A percentile compares a stretch with the other conserved stretches of the same genome.
These are phyloP conservation scores for Trichonephila clavipes DNA, from an alignment of 1,140 invertebrate species.

Conservation along the genomic window DNA sequence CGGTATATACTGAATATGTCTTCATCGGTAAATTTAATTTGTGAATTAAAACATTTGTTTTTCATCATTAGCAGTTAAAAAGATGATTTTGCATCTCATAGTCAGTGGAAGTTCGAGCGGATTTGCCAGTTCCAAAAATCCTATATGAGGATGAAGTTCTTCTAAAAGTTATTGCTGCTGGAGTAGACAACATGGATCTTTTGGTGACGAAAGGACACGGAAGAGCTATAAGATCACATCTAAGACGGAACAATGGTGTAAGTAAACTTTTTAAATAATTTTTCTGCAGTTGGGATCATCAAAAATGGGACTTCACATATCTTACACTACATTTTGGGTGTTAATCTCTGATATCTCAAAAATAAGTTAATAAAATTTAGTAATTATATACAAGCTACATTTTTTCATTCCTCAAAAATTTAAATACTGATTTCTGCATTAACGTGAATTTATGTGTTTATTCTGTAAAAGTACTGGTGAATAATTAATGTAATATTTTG, in stretches of 20 bases:
- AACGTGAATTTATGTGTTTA: too few relatives aligned
- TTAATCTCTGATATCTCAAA: too few relatives aligned
- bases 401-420: too few relatives aligned
- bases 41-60: not conserved
- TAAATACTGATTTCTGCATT: too few relatives aligned
- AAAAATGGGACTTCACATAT: too few relatives aligned
- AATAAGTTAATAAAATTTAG: too few relatives aligned
- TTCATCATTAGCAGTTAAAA: not conserved
- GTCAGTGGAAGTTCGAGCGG: conserved; percentile 44
- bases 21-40: not conserved
- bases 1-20: too few relatives aligned
- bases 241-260: conserved; percentile 28
- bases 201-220: conserved; percentile 86
- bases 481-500: too few relatives aligned
- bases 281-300: too few relatives aligned
- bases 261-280: not conserved
- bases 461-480: too few relatives aligned
- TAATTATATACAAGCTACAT: too few relatives aligned
- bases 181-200: conserved; percentile 85
- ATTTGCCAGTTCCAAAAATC: conserved; percentile 55
- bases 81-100: conserved; percentile 11
- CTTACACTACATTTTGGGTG: too few relatives aligned
- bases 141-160: conserved; percentile 83
- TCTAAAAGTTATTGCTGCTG: conserved; percentile 86
- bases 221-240: conserved; percentile 81